Conservation (phyloP, 1,140 invertebrate species). For the fruit fly (Drosophila melanogaster) region DNA sequence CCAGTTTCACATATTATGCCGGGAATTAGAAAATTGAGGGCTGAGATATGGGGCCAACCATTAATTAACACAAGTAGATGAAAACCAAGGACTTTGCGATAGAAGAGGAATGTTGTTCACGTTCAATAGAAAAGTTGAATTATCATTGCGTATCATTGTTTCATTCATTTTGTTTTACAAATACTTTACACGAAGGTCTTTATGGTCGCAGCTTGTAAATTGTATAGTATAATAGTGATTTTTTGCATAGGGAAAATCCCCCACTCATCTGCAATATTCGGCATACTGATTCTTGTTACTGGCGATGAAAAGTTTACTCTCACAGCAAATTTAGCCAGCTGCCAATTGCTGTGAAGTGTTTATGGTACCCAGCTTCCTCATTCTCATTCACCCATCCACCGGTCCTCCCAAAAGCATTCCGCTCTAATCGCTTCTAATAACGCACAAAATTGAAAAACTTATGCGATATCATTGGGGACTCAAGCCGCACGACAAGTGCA, state of each 20-base stretch:
- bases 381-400: slow-evolving; percentile 1
- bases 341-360: slow-evolving; percentile 65
- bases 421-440: slow-evolving; percentile 84
- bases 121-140: too few species aligned
- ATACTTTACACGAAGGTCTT: too few species aligned
- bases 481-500: slow-evolving; percentile 73
- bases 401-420: slow-evolving; percentile 13
- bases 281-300: background rate
- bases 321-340: slow-evolving; percentile 63
- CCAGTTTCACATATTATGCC: slow-evolving; percentile 31
- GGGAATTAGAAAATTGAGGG: slow-evolving; percentile 30
- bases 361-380: slow-evolving; percentile 44
- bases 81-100: slow-evolving; percentile 1
- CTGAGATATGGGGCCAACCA: slow-evolving; percentile 12
- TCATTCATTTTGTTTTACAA: too few species aligned
- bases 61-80: slow-evolving; percentile 39
- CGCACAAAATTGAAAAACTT: slow-evolving; percentile 84
- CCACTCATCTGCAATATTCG: background rate
- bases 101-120: background rate
- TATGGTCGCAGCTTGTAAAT: too few species aligned
- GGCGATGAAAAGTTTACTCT: slow-evolving; percentile 35
- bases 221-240: too few species aligned
- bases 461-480: slow-evolving; percentile 80
- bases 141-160: too few species aligned
- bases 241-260: background rate